A percentile compares a stretch with the other conserved stretches of the same genome.
These are phyloP conservation scores for Nomada ferruginata DNA, from an alignment of 2,888 invertebrate species.

Conservation along the genomic window DNA sequence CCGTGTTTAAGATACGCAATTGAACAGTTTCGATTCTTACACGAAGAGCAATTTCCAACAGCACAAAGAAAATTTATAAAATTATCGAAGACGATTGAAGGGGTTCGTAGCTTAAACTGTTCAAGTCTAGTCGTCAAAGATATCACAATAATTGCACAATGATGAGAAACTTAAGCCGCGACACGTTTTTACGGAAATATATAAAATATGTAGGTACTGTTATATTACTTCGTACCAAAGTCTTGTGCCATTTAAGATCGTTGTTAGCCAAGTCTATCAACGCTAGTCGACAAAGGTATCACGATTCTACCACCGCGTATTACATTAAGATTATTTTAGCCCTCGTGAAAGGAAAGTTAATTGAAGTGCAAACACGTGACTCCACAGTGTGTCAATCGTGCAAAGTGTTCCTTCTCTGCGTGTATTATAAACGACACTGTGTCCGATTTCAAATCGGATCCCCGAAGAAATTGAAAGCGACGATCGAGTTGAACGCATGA, in stretches of 20 bases:
- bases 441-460: background rate
- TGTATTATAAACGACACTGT: background rate
- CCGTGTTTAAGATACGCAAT: background rate
- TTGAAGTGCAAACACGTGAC: background rate
- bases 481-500: background rate
- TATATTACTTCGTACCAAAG: conserved; percentile 5
- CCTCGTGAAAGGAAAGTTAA: background rate
- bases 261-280: background rate
- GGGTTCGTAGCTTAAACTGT: background rate
- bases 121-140: conserved; percentile 1
- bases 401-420: background rate
- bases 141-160: background rate
- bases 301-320: background rate
- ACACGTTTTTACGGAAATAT: background rate
- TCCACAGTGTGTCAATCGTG: background rate
- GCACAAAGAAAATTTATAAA: background rate
- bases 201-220: too few relatives aligned
- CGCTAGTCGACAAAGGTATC: conserved; percentile 17
- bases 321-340: background rate
- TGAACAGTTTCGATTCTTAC: too few relatives aligned
- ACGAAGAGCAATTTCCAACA: background rate
- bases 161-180: background rate
- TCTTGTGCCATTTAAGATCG: background rate
- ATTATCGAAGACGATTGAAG: background rate
- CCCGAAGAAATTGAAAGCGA: background rate